Evolutionary conservation across 2,888 invertebrate species (phyloP).

Genomic region (Portevinia maculata): DNA sequence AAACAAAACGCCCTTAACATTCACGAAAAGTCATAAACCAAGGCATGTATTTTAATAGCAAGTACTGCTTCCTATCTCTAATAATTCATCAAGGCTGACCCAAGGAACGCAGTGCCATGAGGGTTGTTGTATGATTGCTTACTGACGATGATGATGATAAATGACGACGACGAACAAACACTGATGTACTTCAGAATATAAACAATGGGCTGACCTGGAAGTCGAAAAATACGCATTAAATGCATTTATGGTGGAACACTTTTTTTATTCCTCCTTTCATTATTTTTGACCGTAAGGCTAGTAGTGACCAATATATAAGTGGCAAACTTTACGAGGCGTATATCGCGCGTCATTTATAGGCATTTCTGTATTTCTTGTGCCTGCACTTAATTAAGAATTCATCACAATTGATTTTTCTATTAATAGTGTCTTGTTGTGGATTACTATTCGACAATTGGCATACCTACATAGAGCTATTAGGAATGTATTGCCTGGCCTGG

Average conservation of each 20-base stretch:
- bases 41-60: slow-evolving; percentile 5
- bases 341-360: slow-evolving; percentile 8
- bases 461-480: background rate
- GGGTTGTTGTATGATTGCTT: slow-evolving; percentile 1
- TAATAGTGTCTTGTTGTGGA: slow-evolving; percentile 28
- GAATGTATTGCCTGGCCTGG: background rate
- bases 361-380: background rate
- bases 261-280: background rate
- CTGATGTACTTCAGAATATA: slow-evolving; percentile 17
- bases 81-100: slow-evolving; percentile 32
- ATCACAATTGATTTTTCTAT: slow-evolving; percentile 53
- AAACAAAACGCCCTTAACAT: background rate
- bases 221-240: slow-evolving; percentile 23
- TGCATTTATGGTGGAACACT: slow-evolving; percentile 4
- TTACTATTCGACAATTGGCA: slow-evolving; percentile 31
- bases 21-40: background rate
- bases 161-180: background rate
- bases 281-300: background rate
- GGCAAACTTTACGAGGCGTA: slow-evolving; percentile 4
- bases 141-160: slow-evolving; percentile 5
- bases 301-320: background rate
- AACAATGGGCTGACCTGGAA: slow-evolving; percentile 43
- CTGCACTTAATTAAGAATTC: slow-evolving; percentile 46
- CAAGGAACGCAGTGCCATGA: slow-evolving; percentile 28
- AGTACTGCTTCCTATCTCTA: slow-evolving; percentile 13